These are phyloP conservation scores for Limulus polyphemus DNA, from an alignment of 2,888 invertebrate species.

Conservation along the genomic window DNA sequence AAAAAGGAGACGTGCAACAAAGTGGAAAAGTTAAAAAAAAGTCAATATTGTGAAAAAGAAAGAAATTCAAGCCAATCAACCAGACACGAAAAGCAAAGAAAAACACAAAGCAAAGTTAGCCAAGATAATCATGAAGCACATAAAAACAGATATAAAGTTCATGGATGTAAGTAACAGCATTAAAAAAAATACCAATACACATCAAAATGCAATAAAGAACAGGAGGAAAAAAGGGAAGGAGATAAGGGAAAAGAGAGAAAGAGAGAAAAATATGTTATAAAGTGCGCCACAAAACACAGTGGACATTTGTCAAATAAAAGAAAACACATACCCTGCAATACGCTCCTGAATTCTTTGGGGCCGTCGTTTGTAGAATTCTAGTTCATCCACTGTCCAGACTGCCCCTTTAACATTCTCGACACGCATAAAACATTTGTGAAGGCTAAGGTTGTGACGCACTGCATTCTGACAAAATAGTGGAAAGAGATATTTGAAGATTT, in stretches of 20 bases:
- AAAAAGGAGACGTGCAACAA: background rate
- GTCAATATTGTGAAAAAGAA: slow-evolving; percentile 5
- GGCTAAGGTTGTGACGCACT: slow-evolving; percentile 98
- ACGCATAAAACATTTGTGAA: slow-evolving; percentile 99
- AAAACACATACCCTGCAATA: slow-evolving; percentile 23
- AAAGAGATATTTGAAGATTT: slow-evolving; percentile 3
- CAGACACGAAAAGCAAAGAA: slow-evolving; percentile 3
- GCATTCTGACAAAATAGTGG: slow-evolving; percentile 44
- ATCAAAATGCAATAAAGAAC: too few relatives aligned
- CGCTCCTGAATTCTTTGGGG: slow-evolving; percentile 43
- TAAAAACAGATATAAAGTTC: too few relatives aligned
- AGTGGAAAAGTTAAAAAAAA: background rate
- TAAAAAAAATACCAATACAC: too few relatives aligned
- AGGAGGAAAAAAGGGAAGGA: too few relatives aligned
- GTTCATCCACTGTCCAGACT: slow-evolving; percentile 99
- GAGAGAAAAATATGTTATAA: too few relatives aligned
- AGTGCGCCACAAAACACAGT: too few relatives aligned
- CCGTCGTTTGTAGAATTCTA: slow-evolving; percentile 95
- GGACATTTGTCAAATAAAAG: too few relatives aligned
- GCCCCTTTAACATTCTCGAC: slow-evolving; percentile 99
- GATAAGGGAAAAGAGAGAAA: too few relatives aligned
- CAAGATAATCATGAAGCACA: too few relatives aligned
- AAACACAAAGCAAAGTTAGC: slow-evolving; percentile 10
- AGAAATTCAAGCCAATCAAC: slow-evolving; percentile 10
- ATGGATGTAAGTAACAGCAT: too few relatives aligned